phyloP scores from a whole-genome alignment of 2,797 vertebrate species.

The Salmo trutta region DNA sequence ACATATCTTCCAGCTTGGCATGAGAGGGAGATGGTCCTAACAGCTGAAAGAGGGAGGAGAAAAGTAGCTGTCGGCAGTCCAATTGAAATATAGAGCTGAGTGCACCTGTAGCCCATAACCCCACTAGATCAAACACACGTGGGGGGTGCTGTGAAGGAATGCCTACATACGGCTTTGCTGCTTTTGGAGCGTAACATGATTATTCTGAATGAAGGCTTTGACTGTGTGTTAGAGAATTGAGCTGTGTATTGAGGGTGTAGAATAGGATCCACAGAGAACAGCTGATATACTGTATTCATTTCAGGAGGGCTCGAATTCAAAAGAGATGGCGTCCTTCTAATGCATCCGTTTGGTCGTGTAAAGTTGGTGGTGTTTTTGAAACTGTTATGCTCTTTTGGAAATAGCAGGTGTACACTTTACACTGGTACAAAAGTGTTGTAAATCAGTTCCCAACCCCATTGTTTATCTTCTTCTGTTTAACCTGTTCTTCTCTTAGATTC shows the following conservation, averaged over 20 bases:
- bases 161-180: background rate
- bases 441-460: background rate
- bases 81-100: slow-evolving; percentile 17
- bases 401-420: background rate
- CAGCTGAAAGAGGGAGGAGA: background rate
- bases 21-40: slow-evolving; percentile 8
- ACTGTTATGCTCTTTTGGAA: background rate
- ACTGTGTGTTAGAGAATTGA: background rate
- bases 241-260: background rate
- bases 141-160: slow-evolving; percentile 9
- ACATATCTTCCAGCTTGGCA: slow-evolving; percentile 3
- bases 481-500: slow-evolving; percentile 74
- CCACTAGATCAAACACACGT: slow-evolving; percentile 30
- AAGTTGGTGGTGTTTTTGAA: background rate
- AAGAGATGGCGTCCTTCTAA: background rate
- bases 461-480: background rate
- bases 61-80: background rate
- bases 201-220: background rate
- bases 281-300: background rate
- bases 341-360: background rate
- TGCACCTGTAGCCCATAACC: slow-evolving; percentile 33
- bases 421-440: background rate
- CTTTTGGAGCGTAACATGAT: background rate
- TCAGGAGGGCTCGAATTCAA: background rate
- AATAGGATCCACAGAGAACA: background rate